These are phyloP conservation scores for Caligus rogercresseyi DNA, from an alignment of 1,140 invertebrate species.

Conservation along the genomic window DNA sequence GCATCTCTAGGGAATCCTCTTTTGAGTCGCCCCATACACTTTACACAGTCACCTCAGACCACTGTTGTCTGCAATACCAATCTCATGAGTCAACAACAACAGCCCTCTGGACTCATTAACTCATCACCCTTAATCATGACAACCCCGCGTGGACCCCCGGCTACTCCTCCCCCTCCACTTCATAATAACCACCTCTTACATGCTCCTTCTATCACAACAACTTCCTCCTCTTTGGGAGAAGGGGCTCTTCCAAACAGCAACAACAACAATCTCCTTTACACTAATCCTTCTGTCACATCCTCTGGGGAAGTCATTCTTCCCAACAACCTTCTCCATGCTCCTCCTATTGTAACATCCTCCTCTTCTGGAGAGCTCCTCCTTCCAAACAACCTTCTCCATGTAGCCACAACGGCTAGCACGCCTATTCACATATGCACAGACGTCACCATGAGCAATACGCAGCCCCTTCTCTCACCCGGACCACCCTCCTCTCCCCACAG, in stretches of 20 bases:
- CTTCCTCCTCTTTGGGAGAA: background rate
- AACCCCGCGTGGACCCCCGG: background rate
- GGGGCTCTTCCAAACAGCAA: background rate
- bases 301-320: too few relatives aligned
- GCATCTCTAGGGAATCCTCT: too few relatives aligned
- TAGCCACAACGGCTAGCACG: background rate
- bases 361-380: background rate
- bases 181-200: too few relatives aligned
- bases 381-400: background rate
- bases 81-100: slow-evolving; percentile 4
- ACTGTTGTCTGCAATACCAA: too few relatives aligned
- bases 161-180: too few relatives aligned
- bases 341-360: background rate
- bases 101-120: background rate
- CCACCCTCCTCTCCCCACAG: slow-evolving; percentile 15
- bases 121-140: background rate
- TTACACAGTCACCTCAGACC: too few relatives aligned
- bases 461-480: slow-evolving; percentile 9
- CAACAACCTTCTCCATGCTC: background rate
- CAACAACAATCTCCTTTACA: background rate
- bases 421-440: background rate
- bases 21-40: too few relatives aligned
- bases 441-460: slow-evolving; percentile 7
- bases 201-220: background rate
- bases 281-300: background rate